Evolutionary conservation across 2,797 vertebrate genomes (phyloP), one percentile per base, ranked within the genome.

Genomic region (Onychomys leucogaster): DNA sequence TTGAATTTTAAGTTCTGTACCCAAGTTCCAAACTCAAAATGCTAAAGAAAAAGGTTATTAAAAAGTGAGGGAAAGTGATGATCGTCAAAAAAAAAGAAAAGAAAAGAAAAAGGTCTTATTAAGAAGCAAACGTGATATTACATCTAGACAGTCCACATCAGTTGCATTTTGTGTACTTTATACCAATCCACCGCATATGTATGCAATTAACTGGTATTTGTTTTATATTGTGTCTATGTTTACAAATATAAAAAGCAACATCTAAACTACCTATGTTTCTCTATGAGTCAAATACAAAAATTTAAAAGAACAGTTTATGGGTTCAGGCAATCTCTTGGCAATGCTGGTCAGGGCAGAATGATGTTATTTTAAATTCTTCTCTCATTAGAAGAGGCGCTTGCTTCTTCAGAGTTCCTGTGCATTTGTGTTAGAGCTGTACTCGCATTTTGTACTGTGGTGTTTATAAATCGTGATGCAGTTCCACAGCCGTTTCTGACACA

Each of bases 401-500:
- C 90, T 90, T 96, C 93, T 97, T 98, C 88, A 14, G 90, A 46
- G 94, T 94, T 95, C 9, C 13, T 90, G n/a, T 91, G 86, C 94
- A 8, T 96, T 98, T 95, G 85, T 95, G 63, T 71, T 91, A 96
- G 91, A 91, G 23, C 71, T 89, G 95, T 80, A 92, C 85, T 88
- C 96, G 93, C 94, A 96, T 97, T 97, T 97, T 94, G 94, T 95
- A 95, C 88, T 55, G 23, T 80, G 92, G 65, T 92, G 95, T 91
- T 90, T 97, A 85, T 91, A 97, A 98, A 97, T 97, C 75, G 27
- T 93, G 95, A 95, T 97, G 90, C 46, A 69, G 94, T 98, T 97
- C 95, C 96, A 59, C 96, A 97, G 90, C 96, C 93, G 92, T 75
- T 98, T 97, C 97, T 98, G 97, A 98, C 97, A 98, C 57, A 69